These are phyloP conservation scores for Cheilinus undulatus DNA, from an alignment of 2,113 vertebrate species.

Conservation along the genomic window DNA sequence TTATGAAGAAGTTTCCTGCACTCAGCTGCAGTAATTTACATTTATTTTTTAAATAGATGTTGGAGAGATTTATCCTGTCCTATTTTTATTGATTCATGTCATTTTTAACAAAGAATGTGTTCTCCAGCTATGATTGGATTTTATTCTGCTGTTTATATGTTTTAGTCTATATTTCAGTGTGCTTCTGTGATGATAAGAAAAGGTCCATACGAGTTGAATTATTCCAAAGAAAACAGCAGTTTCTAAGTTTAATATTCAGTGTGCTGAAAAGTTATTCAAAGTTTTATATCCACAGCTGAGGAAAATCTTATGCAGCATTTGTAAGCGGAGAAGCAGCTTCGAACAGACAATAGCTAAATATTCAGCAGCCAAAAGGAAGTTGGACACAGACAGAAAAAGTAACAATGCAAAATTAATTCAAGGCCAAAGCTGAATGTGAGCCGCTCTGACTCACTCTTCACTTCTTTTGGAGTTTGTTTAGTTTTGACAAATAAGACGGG, in stretches of 20 bases:
- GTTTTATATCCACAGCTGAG: background rate
- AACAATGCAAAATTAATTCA: constrained; percentile 4
- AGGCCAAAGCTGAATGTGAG: background rate
- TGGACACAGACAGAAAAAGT: constrained; percentile 1
- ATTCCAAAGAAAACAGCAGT: no score
- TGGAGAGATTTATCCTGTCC: background rate
- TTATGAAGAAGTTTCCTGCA: no score
- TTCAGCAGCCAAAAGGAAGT: constrained; percentile 20
- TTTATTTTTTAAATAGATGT: background rate
- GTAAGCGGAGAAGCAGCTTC: constrained; percentile 19
- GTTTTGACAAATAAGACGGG: background rate
- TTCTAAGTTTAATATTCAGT: no score
- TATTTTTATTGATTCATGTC: no score
- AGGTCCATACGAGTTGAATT: no score
- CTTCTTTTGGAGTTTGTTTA: background rate
- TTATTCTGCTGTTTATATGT: no score
- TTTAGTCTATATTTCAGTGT: no score
- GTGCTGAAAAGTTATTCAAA: no score
- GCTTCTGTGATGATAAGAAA: no score
- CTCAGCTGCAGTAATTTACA: no score
- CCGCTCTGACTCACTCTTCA: background rate
- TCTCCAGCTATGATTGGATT: no score
- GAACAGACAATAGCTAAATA: constrained; percentile 32
- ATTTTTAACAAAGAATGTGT: no score
- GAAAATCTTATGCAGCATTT: constrained; percentile 11